Conservation (phyloP, 2,113 vertebrate genomes). For the Telmatochromis brichardi region DNA sequence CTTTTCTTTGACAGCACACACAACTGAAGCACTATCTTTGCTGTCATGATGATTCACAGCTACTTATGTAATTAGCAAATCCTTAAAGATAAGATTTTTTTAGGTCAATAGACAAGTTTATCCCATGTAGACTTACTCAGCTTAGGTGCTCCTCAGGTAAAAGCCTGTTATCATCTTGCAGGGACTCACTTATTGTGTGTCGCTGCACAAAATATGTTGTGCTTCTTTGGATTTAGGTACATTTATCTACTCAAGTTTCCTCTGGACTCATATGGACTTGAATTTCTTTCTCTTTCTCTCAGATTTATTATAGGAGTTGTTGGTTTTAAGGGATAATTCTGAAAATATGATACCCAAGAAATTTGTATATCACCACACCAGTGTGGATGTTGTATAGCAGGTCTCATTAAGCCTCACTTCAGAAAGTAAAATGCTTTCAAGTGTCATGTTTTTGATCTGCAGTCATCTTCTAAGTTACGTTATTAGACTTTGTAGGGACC, state of each 20-base stretch:
- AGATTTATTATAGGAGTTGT: neutral
- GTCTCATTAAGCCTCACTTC: neutral
- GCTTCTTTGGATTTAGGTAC: neutral
- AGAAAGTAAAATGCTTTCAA: neutral
- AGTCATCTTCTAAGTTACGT: neutral
- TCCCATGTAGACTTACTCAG: conserved; percentile 81
- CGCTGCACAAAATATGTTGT: conserved; percentile 57
- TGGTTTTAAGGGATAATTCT: neutral
- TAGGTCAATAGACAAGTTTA: conserved; percentile 80
- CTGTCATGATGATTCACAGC: neutral
- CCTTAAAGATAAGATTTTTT: neutral
- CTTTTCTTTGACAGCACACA: neutral
- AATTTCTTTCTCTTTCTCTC: neutral
- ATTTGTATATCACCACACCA: neutral
- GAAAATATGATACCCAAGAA: neutral
- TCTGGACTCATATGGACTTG: neutral
- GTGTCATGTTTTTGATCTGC: neutral
- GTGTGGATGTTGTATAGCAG: neutral
- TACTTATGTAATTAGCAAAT: neutral
- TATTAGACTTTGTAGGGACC: neutral
- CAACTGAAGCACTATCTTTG: neutral
- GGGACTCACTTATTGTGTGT: conserved; percentile 69
- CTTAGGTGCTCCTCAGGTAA: conserved; percentile 74
- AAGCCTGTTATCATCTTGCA: conserved; percentile 81
- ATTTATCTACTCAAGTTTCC: neutral